Percentiles rank a stretch among this genome's conserved stretches.
phyloP scores from a whole-genome alignment of 2,888 invertebrate species.

The Hyles lineata region DNA sequence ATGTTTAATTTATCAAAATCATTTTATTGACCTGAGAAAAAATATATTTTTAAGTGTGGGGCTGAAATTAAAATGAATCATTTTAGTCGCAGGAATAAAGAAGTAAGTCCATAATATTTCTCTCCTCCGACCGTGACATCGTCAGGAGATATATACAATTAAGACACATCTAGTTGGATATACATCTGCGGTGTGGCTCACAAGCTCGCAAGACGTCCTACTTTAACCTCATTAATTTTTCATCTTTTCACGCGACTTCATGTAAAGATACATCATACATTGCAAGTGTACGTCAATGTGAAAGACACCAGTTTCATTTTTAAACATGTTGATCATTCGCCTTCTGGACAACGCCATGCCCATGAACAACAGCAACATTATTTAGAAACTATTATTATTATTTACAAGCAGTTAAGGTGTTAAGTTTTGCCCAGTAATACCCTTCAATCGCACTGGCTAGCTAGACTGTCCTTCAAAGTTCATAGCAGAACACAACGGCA shows the following conservation, averaged over 20 bases:
- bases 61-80: background rate
- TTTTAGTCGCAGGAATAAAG: background rate
- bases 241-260: slow-evolving; percentile 61
- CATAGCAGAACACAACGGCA: too few species aligned
- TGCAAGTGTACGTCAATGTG: slow-evolving; percentile 39
- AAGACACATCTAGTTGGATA: slow-evolving; percentile 43
- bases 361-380: too few species aligned
- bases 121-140: too few species aligned
- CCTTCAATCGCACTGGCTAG: too few species aligned
- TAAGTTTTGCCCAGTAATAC: too few species aligned
- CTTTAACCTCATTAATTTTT: slow-evolving; percentile 68
- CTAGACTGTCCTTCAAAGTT: too few species aligned
- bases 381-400: too few species aligned
- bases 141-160: too few species aligned
- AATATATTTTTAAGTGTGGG: too few species aligned
- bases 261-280: slow-evolving; percentile 49
- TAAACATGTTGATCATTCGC: slow-evolving; percentile 36
- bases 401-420: too few species aligned
- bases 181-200: slow-evolving; percentile 50
- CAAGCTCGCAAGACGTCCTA: slow-evolving; percentile 50
- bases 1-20: too few species aligned
- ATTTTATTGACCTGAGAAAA: too few species aligned
- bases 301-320: background rate
- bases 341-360: background rate
- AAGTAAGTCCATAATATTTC: background rate